Percentiles rank a stretch among this genome's conserved stretches.
These are phyloP conservation scores for Oxycera nigricornis DNA, from an alignment of 2,888 invertebrate genomes.

Conservation along the genomic window DNA sequence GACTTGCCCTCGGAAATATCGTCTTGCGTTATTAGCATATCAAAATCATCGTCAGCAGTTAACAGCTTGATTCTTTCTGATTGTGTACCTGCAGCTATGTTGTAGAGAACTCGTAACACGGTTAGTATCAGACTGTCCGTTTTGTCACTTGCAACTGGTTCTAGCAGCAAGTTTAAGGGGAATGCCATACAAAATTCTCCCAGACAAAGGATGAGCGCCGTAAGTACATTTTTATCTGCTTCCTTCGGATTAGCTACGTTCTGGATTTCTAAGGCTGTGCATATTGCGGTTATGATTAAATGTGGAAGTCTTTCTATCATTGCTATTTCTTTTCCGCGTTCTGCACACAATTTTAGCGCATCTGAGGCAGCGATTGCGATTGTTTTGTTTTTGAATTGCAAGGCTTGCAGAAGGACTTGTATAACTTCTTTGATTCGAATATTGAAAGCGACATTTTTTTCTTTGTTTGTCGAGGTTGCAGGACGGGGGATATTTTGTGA, in stretches of 20 bases:
- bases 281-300: conserved; percentile 58
- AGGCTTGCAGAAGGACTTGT: conserved; percentile 60
- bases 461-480: conserved; percentile 36
- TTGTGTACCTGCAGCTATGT: conserved; percentile 58
- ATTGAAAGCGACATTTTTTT: conserved; percentile 47
- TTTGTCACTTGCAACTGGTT: conserved; percentile 53
- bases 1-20: conserved; percentile 57
- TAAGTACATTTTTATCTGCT: conserved; percentile 59
- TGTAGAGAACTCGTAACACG: conserved; percentile 72
- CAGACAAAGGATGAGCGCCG: conserved; percentile 82
- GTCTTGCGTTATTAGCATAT: conserved; percentile 59
- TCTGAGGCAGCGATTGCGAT: conserved; percentile 60
- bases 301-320: conserved; percentile 58
- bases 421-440: conserved; percentile 60
- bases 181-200: conserved; percentile 94
- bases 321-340: conserved; percentile 57
- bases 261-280: conserved; percentile 61
- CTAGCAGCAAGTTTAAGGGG: conserved; percentile 70
- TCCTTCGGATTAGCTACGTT: conserved; percentile 59
- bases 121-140: conserved; percentile 67
- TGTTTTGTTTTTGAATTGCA: conserved; percentile 61
- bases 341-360: conserved; percentile 59
- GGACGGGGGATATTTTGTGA: conserved; percentile 55
- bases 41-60: conserved; percentile 61
- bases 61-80: conserved; percentile 57